Evolutionary conservation across 2,888 invertebrate species (phyloP).

Genomic region (Habrosyne pyritoides): DNA sequence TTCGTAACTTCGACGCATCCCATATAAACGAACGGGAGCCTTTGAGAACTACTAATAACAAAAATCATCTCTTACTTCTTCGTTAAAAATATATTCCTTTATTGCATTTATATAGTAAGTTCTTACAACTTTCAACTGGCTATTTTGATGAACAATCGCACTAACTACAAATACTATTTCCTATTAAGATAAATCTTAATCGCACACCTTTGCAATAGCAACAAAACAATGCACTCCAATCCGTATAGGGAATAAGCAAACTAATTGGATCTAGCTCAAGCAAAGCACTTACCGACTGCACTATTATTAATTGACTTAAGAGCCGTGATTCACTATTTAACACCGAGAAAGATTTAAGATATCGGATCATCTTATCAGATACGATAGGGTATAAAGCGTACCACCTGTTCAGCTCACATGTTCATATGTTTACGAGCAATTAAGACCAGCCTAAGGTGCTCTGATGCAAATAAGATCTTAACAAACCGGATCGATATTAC

Average conservation of each 20-base stretch:
- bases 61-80: too few relatives aligned
- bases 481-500: conserved; percentile 49
- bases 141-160: neutral
- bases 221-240: neutral
- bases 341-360: neutral
- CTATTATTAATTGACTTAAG: neutral
- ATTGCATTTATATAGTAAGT: too few relatives aligned
- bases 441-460: conserved; percentile 29
- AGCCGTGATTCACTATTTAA: neutral
- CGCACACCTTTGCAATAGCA: neutral
- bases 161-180: neutral
- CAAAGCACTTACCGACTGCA: neutral
- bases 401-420: neutral
- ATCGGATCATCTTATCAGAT: neutral
- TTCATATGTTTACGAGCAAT: conserved; percentile 21
- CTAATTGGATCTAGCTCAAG: neutral
- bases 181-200: conserved; percentile 7
- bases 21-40: too few relatives aligned
- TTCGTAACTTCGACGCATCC: too few relatives aligned
- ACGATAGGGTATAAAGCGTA: neutral
- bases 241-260: neutral
- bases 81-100: too few relatives aligned
- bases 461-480: conserved; percentile 48
- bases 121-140: neutral
- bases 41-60: too few relatives aligned